Evolutionary conservation across 2,888 invertebrate genomes (phyloP).

Genomic region (Nephrotoma guestfalica): DNA sequence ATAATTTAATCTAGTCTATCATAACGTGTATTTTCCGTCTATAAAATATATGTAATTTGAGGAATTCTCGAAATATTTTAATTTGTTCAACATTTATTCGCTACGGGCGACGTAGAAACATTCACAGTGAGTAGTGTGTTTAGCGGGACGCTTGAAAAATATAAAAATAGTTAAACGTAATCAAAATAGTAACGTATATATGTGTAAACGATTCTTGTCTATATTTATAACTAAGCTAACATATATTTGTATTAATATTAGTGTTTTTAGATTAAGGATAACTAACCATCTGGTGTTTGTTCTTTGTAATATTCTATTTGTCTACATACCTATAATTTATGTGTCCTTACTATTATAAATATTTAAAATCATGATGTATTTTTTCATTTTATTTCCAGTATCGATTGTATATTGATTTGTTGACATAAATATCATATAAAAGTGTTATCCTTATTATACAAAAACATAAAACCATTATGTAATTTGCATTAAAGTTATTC

Average conservation of each 20-base stretch:
- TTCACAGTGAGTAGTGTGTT: not conserved
- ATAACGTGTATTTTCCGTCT: not conserved
- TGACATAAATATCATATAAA: not conserved
- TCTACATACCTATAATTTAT: not conserved
- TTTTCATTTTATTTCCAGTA: not conserved
- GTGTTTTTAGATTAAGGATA: not conserved
- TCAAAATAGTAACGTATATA: not conserved
- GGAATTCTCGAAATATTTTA: not conserved
- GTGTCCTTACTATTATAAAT: not conserved
- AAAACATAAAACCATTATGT: not conserved
- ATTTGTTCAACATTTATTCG: not conserved
- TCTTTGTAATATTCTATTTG: not conserved
- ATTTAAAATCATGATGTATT: not conserved
- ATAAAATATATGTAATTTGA: not conserved
- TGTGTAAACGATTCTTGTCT: not conserved
- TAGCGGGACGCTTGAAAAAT: not conserved
- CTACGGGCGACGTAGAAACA: not conserved
- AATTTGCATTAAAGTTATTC: not conserved
- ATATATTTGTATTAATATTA: not conserved
- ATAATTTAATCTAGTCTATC: too few relatives aligned
- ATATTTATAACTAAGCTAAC: not conserved
- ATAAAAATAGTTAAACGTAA: not conserved
- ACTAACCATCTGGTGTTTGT: not conserved
- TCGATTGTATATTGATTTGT: not conserved
- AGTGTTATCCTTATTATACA: not conserved